phyloP scores from a whole-genome alignment of 2,888 invertebrate species.

The Drosophila sordidula region DNA sequence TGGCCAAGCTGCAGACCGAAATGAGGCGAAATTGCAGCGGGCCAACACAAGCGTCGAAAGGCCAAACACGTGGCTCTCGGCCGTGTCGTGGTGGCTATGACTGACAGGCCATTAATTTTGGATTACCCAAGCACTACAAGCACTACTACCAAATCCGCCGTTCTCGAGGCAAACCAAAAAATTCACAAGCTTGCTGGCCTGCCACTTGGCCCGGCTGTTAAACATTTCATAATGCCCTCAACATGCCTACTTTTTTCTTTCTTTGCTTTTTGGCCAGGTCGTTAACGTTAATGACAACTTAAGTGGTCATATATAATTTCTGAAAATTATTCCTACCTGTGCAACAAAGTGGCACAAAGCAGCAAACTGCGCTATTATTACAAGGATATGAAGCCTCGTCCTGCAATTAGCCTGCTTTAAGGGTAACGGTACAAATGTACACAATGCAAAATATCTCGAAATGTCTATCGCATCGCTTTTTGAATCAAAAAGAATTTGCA shows the following conservation, averaged over 20 bases:
- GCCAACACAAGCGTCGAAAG: constrained; percentile 47
- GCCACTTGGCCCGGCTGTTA: constrained; percentile 65
- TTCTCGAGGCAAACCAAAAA: constrained; percentile 36
- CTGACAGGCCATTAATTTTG: constrained; percentile 80
- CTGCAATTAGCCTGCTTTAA: constrained; percentile 9
- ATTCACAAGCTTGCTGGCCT: constrained; percentile 53
- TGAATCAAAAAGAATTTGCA: too few relatives aligned
- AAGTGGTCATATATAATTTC: constrained; percentile 80
- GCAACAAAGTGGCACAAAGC: constrained; percentile 61
- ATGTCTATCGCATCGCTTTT: too few relatives aligned
- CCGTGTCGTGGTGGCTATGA: constrained; percentile 49
- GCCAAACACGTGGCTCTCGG: constrained; percentile 48
- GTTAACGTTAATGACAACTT: constrained; percentile 78
- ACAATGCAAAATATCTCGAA: constrained; percentile 1
- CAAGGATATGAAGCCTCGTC: constrained; percentile 28
- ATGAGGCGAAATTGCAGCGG: constrained; percentile 68
- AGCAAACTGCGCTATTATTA: constrained; percentile 39
- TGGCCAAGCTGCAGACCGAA: constrained; percentile 56
- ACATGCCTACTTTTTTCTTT: constrained; percentile 41
- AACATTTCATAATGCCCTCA: constrained; percentile 75
- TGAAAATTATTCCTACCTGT: constrained; percentile 69
- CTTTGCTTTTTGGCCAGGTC: constrained; percentile 52
- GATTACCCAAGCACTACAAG: constrained; percentile 69
- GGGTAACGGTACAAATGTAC: not conserved
- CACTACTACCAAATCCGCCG: constrained; percentile 44